Conservation (phyloP, 2,113 vertebrate genomes). For the human region GRCh38 chr18:37066001-37066500, state of each 20-base stretch:
- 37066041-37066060: background rate
- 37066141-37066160: conserved; percentile 57
- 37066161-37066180: conserved; percentile 38
- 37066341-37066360: conserved; percentile 81
- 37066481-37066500: conserved; percentile 84
- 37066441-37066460: conserved; percentile 83
- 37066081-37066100: background rate
- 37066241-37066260: conserved; percentile 76
- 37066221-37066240: conserved; percentile 76
- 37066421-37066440: conserved; percentile 82
- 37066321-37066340: conserved; percentile 84
- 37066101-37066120: conserved; percentile 10
- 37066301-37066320: conserved; percentile 83
- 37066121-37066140: conserved; percentile 18
- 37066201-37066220: conserved; percentile 63
- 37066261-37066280: conserved; percentile 79
- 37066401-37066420: conserved; percentile 82
- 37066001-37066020: background rate
- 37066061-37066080: background rate
- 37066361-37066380: conserved; percentile 82
- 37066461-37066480: conserved; percentile 83
- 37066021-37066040: background rate
- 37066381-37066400: conserved; percentile 83
- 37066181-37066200: conserved; percentile 56
- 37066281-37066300: conserved; percentile 82